Conservation (phyloP, 2,797 vertebrate species). For the Tenualosa ilisha region DNA sequence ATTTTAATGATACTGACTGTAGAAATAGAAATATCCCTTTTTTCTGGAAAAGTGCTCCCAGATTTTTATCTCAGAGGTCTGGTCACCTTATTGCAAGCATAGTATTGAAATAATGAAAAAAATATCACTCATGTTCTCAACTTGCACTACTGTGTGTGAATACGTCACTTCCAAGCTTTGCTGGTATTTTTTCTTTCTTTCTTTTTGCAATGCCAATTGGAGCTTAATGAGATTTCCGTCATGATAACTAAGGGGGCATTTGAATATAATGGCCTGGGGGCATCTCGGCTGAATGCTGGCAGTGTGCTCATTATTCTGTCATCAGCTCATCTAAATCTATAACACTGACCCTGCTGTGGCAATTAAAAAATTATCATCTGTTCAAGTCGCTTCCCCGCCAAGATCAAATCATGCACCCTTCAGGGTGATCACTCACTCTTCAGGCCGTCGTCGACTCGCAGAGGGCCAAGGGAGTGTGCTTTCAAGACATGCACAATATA, state of each 20-base stretch:
- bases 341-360: conserved; percentile 25
- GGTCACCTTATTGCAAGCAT: too few species aligned
- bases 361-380: conserved; percentile 33
- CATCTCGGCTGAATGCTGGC: background rate
- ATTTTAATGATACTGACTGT: too few species aligned
- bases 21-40: too few species aligned
- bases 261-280: conserved; percentile 30
- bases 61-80: too few species aligned
- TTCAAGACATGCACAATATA: background rate
- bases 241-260: conserved; percentile 25
- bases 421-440: conserved; percentile 16
- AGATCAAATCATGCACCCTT: conserved; percentile 1
- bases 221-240: conserved; percentile 43
- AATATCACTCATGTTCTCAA: background rate
- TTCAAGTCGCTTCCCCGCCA: background rate
- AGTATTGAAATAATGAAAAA: background rate
- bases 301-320: conserved; percentile 27
- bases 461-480: background rate
- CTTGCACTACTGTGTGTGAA: background rate
- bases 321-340: conserved; percentile 6
- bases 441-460: background rate
- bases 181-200: background rate
- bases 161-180: background rate
- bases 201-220: background rate
- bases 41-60: too few species aligned